Evolutionary conservation across 2,797 vertebrate genomes (phyloP).

Genomic region (Sebastes glaucus): DNA sequence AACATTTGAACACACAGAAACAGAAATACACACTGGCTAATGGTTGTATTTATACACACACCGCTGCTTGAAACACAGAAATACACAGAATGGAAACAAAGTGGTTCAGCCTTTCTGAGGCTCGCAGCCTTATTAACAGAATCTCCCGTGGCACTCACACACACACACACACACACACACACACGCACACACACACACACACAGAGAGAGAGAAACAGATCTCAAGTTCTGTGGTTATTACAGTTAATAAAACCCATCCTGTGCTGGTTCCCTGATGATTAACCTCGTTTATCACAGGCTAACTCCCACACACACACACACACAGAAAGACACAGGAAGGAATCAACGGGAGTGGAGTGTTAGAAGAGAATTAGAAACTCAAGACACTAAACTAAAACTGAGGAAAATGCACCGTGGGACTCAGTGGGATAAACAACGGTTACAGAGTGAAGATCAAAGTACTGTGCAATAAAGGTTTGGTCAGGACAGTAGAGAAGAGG

Average conservation of each 20-base stretch:
- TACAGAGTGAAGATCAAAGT: not conserved
- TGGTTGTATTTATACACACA: not conserved
- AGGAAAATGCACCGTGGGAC: not conserved
- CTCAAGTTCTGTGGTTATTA: conserved; percentile 51
- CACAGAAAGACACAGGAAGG: not conserved
- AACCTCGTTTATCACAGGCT: conserved; percentile 68
- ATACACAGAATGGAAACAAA: conserved; percentile 41
- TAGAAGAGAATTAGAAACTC: not conserved
- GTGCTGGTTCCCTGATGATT: conserved; percentile 59
- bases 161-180: conserved; percentile 5
- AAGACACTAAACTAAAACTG: not conserved
- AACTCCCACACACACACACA: conserved; percentile 20
- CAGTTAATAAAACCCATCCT: conserved; percentile 67
- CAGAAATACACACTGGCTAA: not conserved
- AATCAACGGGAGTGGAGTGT: not conserved
- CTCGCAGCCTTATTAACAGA: conserved; percentile 55
- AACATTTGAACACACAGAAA: not conserved
- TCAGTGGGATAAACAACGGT: not conserved
- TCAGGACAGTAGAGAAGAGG: not conserved
- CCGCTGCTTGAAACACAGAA: not conserved
- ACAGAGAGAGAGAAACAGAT: conserved; percentile 34
- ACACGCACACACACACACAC: conserved; percentile 11
- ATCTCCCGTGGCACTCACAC: conserved; percentile 22
- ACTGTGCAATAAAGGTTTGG: not conserved
- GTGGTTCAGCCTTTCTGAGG: conserved; percentile 26